These are phyloP conservation scores for Syritta pipiens DNA, from an alignment of 2,888 invertebrate species.

Conservation along the genomic window DNA sequence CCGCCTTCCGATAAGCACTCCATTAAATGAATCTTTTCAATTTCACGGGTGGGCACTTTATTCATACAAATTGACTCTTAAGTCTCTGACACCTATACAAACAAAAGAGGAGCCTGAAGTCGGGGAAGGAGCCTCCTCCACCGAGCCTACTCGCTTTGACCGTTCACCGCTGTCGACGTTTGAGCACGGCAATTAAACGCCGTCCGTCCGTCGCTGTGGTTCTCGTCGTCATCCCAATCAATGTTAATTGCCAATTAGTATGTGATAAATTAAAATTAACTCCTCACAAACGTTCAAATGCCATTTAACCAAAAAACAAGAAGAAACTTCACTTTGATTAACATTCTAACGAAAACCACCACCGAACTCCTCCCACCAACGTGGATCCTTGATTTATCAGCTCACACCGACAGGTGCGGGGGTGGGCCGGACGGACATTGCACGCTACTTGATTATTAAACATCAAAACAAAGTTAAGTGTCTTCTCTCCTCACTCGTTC, in stretches of 20 bases:
- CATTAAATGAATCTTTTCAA: conserved; percentile 39
- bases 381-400: conserved; percentile 13
- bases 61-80: conserved; percentile 45
- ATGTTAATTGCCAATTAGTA: conserved; percentile 64
- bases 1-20: conserved; percentile 18
- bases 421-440: background rate
- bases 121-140: background rate
- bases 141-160: background rate
- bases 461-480: background rate
- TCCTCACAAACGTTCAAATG: conserved; percentile 32
- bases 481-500: background rate
- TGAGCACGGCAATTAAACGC: too few relatives aligned
- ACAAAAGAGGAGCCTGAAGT: background rate
- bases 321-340: background rate
- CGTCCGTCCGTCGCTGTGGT: too few relatives aligned
- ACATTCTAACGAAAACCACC: background rate
- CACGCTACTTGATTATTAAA: conserved; percentile 4
- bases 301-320: conserved; percentile 49
- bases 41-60: conserved; percentile 29
- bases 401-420: conserved; percentile 14
- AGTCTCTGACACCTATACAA: conserved; percentile 19
- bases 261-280: conserved; percentile 66
- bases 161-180: too few relatives aligned
- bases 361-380: background rate
- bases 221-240: conserved; percentile 42